Percentiles rank a stretch among this genome's conserved stretches.
Evolutionary conservation across 2,888 invertebrate genomes (phyloP).

Genomic region (Zaprionus lineosus): DNA sequence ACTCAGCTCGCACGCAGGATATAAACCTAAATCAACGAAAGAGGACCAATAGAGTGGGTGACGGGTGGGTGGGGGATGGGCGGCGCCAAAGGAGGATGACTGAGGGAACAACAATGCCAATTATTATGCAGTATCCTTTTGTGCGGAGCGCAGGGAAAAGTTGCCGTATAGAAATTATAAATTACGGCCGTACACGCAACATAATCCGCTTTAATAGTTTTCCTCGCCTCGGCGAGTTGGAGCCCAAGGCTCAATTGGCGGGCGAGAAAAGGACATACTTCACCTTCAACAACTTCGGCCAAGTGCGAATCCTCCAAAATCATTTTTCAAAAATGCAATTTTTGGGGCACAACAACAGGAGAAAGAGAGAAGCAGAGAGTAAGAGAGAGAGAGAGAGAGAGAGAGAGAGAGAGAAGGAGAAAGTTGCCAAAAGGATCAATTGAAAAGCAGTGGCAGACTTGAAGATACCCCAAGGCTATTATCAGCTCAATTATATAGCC

Average conservation of each 20-base stretch:
- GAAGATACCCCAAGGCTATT: too few relatives aligned
- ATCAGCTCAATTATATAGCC: too few relatives aligned
- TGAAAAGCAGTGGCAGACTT: too few relatives aligned
- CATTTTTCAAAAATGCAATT: too few relatives aligned
- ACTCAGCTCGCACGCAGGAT: slow-evolving; percentile 37
- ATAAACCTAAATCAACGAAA: slow-evolving; percentile 31
- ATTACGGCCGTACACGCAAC: slow-evolving; percentile 56
- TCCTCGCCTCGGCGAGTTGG: slow-evolving; percentile 39
- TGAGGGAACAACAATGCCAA: slow-evolving; percentile 48
- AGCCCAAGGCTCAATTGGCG: slow-evolving; percentile 23
- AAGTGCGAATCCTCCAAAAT: too few relatives aligned
- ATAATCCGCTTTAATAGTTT: slow-evolving; percentile 58
- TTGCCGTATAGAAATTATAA: slow-evolving; percentile 54
- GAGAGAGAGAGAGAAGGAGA: slow-evolving; percentile 1
- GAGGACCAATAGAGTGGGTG: too few relatives aligned
- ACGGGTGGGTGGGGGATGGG: too few relatives aligned
- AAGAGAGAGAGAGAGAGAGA: neutral
- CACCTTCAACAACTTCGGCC: neutral
- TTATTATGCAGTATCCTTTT: slow-evolving; percentile 55
- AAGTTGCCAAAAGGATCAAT: too few relatives aligned
- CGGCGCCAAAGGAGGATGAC: too few relatives aligned
- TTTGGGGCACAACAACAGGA: too few relatives aligned
- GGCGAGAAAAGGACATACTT: neutral
- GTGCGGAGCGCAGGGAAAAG: slow-evolving; percentile 33
- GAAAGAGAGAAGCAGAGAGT: too few relatives aligned